Evolutionary conservation across 2,888 invertebrate species (phyloP).

Genomic region (Lomographa bimaculata): DNA sequence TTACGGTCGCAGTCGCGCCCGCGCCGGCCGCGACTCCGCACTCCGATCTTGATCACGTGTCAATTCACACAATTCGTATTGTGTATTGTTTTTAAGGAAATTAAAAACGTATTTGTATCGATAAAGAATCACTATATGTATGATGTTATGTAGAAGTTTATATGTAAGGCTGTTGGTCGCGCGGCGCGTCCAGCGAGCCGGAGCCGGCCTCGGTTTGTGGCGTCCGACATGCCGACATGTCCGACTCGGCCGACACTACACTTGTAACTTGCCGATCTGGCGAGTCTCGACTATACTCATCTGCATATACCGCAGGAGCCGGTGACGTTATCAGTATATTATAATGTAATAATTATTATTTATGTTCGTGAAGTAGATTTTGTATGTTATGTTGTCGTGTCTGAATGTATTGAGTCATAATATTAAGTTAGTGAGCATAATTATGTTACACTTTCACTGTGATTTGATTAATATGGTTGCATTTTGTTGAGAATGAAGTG

Average conservation of each 20-base stretch:
- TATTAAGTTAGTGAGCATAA: slow-evolving; percentile 77
- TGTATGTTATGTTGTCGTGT: slow-evolving; percentile 65
- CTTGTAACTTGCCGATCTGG: slow-evolving; percentile 16
- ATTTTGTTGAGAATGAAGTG: slow-evolving; percentile 60
- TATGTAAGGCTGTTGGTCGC: too few relatives aligned
- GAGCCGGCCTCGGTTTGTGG: too few relatives aligned
- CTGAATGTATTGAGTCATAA: slow-evolving; percentile 73
- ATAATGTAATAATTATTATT: slow-evolving; percentile 47
- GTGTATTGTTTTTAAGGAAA: slow-evolving; percentile 77
- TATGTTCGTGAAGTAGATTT: slow-evolving; percentile 59
- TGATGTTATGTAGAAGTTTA: slow-evolving; percentile 76
- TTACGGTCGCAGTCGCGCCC: slow-evolving; percentile 32
- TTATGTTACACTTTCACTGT: slow-evolving; percentile 76
- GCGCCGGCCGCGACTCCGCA: slow-evolving; percentile 27
- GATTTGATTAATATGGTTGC: slow-evolving; percentile 75
- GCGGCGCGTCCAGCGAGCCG: too few relatives aligned
- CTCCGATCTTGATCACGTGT: slow-evolving; percentile 68
- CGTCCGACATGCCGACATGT: too few relatives aligned
- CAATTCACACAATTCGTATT: slow-evolving; percentile 80
- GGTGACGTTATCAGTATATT: slow-evolving; percentile 53
- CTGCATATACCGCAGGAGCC: slow-evolving; percentile 36
- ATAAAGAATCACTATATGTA: slow-evolving; percentile 51
- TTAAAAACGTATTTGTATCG: slow-evolving; percentile 70
- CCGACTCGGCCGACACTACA: too few relatives aligned
- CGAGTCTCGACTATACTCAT: slow-evolving; percentile 34